Evolutionary conservation across 2,797 vertebrate genomes (phyloP), one percentile per base, ranked within the genome.

Genomic region (Syngnathus rostellatus): DNA sequence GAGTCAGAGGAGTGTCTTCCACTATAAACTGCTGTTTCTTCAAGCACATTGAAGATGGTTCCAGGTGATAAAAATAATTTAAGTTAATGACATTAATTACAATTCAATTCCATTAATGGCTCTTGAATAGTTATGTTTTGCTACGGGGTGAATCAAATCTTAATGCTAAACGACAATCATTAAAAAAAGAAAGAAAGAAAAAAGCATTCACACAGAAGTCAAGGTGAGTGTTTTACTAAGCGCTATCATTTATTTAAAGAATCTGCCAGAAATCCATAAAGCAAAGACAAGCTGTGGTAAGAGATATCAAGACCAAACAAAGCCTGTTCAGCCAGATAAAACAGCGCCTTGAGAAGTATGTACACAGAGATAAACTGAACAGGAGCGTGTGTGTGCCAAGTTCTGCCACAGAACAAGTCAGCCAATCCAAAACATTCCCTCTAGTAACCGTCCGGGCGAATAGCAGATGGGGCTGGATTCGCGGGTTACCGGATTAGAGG

Each of bases 241-340:
- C 87, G 86, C 89, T 86, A 89, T 86, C 87, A 83, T 88, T 89
- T 90, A 90, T 92, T 91, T 89, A 89, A 90, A 91, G 86, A 89
- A 86, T 82, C 84, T 87, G 89, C 89, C 88, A 89, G 79, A 88
- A 91, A 92, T 91, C 89, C 83, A 85, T 86, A 89, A 88, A 91
- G 83, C 87, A 91, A 91, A 92, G 89, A 90, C 88, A 92, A 89
- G 89, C 90, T 93, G 92, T 79, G 72, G 82, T 87, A 87, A 86
- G 86, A 92, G 91, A 92, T 92, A 92, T 90, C 85, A 88, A 90
- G 88, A 90, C 88, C 89, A 91, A 93, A 92, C 91, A 92, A 90
- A 91, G 86, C 86, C 86, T 81, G 85, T 83, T 83, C 78, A 83
- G 87, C 82, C 86, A 88, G 90, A 92, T 91, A 91, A 92, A 90